Base-by-base conservation (phyloP, 2,113 vertebrate species). In the Ageneiosus marmoratus region DNA sequence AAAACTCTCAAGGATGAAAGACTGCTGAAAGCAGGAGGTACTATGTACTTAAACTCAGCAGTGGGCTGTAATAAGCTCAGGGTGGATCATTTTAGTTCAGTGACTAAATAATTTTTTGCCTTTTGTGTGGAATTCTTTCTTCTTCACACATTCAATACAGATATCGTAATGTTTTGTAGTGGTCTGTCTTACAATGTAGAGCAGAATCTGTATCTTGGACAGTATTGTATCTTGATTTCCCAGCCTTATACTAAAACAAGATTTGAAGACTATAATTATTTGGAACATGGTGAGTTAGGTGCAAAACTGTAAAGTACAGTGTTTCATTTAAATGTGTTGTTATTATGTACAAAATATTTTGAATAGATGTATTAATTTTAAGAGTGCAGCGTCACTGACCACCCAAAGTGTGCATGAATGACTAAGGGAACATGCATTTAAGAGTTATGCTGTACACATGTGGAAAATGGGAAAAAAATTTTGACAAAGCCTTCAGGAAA, bases 401-500 rank as follows among this genome's bases (percentile, higher is more conserved):
- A 37, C 63, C 32, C 32, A 44, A 44, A 24, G 37, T 70, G 67
- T 70, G 37, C 37, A n/a, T 5, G 20, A 24, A 24, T 70, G 20
- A 44, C 12, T 44, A 22, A 44, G 20, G 37, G 24, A 70, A 44
- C 67, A 44, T 22, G 60, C 13, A 10, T 63, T 32, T 29, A 62
- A 62, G 58, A 12, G 1, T 29, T 32, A 67, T 18, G n/a, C 56
- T 51, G 37, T 24, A 37, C 24, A 32, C 27, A 29, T 41, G 2
- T 13, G 11, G 11, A 22, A 3, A 18, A 3, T 29, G 1, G n/a
- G 18, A 70, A 70, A 70, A 70, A n/a, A 37, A 37, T 12, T 63
- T 12, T 63, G 73, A 55, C 44, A 79, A 82, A 86, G 58, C 48
- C 58, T 81, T 78, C 46, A 22, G 55, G 27, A 87, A 78, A 79